phyloP scores from a whole-genome alignment of 2,888 invertebrate genomes.

The Adela reaumurella region DNA sequence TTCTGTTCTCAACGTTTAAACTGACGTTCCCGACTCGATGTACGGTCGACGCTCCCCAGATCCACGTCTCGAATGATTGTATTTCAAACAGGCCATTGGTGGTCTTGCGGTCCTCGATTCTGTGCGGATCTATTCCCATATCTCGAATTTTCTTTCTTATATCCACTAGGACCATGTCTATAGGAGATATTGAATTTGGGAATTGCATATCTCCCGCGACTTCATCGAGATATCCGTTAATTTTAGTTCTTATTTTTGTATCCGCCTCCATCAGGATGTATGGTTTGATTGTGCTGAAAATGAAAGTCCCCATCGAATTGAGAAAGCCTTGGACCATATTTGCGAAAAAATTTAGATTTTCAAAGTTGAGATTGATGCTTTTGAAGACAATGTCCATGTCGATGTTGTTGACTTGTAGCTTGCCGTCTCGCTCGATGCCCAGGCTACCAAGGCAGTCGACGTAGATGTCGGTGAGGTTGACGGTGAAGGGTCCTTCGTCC shows the following conservation, averaged over 20 bases:
- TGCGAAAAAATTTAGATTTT: constrained; percentile 76
- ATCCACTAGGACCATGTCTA: constrained; percentile 79
- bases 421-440: constrained; percentile 70
- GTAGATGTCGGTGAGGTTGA: constrained; percentile 67
- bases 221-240: constrained; percentile 70
- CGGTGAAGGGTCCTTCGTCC: constrained; percentile 73
- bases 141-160: constrained; percentile 64
- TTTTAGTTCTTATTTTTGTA: constrained; percentile 65
- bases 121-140: constrained; percentile 71
- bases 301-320: constrained; percentile 75
- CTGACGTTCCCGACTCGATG: constrained; percentile 78
- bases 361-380: constrained; percentile 75
- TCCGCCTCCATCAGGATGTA: constrained; percentile 77
- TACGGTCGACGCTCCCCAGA: constrained; percentile 78
- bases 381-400: constrained; percentile 74
- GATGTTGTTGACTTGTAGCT: constrained; percentile 72
- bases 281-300: constrained; percentile 86
- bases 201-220: constrained; percentile 67
- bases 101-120: constrained; percentile 68
- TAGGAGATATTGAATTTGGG: constrained; percentile 81
- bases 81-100: constrained; percentile 68
- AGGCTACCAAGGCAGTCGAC: constrained; percentile 67
- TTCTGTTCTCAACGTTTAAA: constrained; percentile 68
- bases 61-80: constrained; percentile 69
- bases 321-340: constrained; percentile 67